Percentiles rank a stretch among this genome's conserved stretches.
Evolutionary conservation across 1,140 invertebrate species (phyloP).

Genomic region (Hyposmocoma kahamanoa): DNA sequence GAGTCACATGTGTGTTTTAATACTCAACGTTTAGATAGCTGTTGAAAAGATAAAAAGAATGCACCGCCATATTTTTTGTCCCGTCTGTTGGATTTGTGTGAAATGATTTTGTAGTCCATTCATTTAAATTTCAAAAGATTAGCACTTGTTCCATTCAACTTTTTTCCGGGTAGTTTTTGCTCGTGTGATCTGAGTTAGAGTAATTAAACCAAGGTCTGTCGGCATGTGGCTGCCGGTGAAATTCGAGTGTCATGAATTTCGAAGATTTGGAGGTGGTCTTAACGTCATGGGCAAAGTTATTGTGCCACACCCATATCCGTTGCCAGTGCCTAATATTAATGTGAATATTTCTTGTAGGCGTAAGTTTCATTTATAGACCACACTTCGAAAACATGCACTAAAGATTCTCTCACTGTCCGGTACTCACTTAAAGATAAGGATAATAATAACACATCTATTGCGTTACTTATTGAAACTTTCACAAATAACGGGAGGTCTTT

Average conservation of each 20-base stretch:
- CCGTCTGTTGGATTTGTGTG: neutral
- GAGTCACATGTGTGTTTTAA: neutral
- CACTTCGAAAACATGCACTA: neutral
- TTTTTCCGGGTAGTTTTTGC: constrained; percentile 23
- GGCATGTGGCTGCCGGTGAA: constrained; percentile 31
- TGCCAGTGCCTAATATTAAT: neutral
- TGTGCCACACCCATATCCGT: constrained; percentile 12
- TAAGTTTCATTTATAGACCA: neutral
- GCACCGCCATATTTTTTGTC: neutral
- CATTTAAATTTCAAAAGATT: constrained; percentile 17
- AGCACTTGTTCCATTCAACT: constrained; percentile 24
- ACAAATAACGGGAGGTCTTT: too few species aligned
- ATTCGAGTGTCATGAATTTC: constrained; percentile 19
- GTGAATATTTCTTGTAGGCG: neutral
- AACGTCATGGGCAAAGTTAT: constrained; percentile 12
- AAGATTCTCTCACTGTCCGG: too few species aligned
- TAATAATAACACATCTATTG: too few species aligned
- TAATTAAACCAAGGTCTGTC: constrained; percentile 20
- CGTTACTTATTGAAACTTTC: too few species aligned
- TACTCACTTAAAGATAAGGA: too few species aligned
- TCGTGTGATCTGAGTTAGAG: constrained; percentile 13
- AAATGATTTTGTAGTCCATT: constrained; percentile 10
- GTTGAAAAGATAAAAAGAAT: neutral
- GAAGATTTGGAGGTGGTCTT: constrained; percentile 26
- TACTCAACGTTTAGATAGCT: neutral